Evolutionary conservation across 2,797 vertebrate genomes (phyloP).

Genomic region (Falco columbarius): DNA sequence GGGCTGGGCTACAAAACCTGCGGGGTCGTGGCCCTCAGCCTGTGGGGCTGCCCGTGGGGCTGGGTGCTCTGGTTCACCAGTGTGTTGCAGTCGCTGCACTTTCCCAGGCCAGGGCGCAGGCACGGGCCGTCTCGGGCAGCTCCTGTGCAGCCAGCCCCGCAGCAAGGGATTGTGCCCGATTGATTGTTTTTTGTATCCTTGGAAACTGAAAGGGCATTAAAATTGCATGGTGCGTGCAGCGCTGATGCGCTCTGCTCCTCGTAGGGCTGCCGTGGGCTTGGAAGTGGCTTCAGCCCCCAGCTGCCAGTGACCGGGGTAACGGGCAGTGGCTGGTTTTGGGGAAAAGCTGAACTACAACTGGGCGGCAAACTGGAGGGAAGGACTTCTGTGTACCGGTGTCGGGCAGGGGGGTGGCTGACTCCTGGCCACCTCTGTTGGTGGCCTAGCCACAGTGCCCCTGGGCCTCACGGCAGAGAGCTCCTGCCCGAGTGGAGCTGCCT

Average conservation of each 20-base stretch:
- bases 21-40: accelerated
- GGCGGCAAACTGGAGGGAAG: neutral
- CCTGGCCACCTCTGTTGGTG: neutral
- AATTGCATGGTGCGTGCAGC: constrained; percentile 24
- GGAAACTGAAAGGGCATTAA: constrained; percentile 64
- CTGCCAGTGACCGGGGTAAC: neutral
- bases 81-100: accelerated
- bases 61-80: neutral
- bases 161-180: neutral
- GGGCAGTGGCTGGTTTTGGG: neutral
- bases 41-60: too few relatives aligned
- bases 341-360: neutral
- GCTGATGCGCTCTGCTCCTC: neutral
- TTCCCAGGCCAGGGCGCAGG: neutral
- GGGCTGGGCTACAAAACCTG: neutral
- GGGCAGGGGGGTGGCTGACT: neutral
- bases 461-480: neutral
- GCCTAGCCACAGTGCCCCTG: neutral
- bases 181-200: constrained; percentile 55
- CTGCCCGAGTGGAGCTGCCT: neutral
- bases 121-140: accelerated
- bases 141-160: neutral
- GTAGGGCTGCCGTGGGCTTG: neutral
- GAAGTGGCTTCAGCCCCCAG: neutral
- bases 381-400: neutral